phyloP scores from a whole-genome alignment of 2,888 invertebrate species.

The Melieria picta region DNA sequence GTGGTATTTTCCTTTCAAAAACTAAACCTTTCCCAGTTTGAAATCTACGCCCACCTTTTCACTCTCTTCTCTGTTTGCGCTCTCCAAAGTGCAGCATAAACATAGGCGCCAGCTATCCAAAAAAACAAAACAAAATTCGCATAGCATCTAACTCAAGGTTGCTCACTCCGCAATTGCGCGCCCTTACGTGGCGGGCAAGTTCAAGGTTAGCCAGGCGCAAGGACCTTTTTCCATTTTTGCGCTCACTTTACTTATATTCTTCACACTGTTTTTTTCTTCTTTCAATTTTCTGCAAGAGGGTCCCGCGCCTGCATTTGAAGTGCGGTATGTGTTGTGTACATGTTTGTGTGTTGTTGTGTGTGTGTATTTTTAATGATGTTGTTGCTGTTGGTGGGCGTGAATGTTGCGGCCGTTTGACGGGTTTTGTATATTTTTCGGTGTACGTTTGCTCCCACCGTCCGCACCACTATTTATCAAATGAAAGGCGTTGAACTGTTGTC shows the following conservation, averaged over 20 bases:
- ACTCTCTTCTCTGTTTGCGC: no score
- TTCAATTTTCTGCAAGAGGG: no score
- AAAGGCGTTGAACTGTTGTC: constrained; percentile 15
- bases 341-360: not conserved
- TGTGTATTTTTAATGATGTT: not conserved
- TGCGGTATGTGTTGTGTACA: no score
- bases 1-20: no score
- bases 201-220: constrained; percentile 33
- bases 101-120: no score
- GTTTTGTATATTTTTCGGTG: not conserved
- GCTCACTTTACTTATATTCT: not conserved
- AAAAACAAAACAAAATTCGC: no score
- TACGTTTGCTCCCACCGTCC: no score
- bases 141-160: constrained; percentile 17
- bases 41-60: no score
- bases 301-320: no score
- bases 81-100: no score
- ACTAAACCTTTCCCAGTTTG: no score
- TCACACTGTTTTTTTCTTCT: no score
- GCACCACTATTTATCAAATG: not conserved
- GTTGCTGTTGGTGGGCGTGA: not conserved
- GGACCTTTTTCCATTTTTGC: not conserved
- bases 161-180: constrained; percentile 1
- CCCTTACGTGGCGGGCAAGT: constrained; percentile 24
- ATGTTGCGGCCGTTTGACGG: not conserved